Evolutionary conservation across 2,113 vertebrate genomes (phyloP), one percentile per base, ranked within the genome.

Genomic region (Scytalopus superciliaris): DNA sequence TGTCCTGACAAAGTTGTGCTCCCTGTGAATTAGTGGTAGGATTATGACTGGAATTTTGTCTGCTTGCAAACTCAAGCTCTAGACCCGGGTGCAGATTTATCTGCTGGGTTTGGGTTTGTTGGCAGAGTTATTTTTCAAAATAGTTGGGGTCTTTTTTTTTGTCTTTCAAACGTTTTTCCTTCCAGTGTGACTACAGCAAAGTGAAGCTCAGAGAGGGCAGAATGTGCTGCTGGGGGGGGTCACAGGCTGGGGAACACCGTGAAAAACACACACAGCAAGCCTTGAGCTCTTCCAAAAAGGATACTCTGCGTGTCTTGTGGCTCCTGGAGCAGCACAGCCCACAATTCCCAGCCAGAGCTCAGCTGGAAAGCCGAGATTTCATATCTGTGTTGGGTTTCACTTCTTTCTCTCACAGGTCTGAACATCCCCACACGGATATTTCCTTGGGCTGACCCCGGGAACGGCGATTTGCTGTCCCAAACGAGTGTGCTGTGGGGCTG

Each of bases 391-490:
- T 45, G 52, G 31, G 19, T 87, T 85, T 93, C 47, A 2, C 82
- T 81, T 82, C 72, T 82, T 16, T 23, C 31, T 60, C 52, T 3
- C 2, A 7, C 19, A 53, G 39, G 35, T 68, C n/a, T n/a, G 33
- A 45, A 16, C 3, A 9, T 50, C 78, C 66, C 16, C 47, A 50
- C 19, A 27, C 37, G 37, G 14, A 10, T 1, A 5, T 50, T 87
- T 49, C 6, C 0, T 0, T 21, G 56, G 23, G 1, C 18, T 3
- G 53, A 49, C 50, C 2, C 35, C 7, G 44, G 56, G 52, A 57
- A 52, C 13, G 47, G n/a, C 10, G 4, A 4, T 3, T 10, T 9
- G 13, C 64, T 40, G 55, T 9, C 93, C 88, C 24, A 2, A 17
- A 4, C 1, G 50, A 66, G 69, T 3, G 44, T 16, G 27, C 8